phyloP scores from a whole-genome alignment of 1,140 invertebrate genomes.

The Drosophila varians region DNA sequence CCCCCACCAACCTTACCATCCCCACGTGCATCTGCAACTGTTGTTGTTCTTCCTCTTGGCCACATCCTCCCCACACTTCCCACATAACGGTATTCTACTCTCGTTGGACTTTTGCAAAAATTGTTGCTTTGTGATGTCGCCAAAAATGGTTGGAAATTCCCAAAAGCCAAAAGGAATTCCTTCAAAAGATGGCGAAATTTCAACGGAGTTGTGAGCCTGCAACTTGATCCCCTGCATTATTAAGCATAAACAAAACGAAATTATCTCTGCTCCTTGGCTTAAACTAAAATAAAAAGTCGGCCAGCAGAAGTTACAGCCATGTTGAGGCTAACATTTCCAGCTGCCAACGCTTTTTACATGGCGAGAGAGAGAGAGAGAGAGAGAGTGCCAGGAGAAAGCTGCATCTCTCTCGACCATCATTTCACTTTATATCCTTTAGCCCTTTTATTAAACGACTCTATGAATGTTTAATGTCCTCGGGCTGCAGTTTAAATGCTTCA shows the following conservation, averaged over 20 bases:
- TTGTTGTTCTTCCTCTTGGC: constrained; percentile 47
- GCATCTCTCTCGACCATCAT: neutral
- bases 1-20: constrained; percentile 11
- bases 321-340: constrained; percentile 20
- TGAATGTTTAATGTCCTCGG: constrained; percentile 15
- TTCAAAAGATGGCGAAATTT: neutral
- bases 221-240: constrained; percentile 27
- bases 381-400: neutral
- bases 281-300: constrained; percentile 19
- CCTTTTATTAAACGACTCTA: constrained; percentile 22
- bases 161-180: constrained; percentile 10
- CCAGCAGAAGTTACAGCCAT: constrained; percentile 23
- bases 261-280: constrained; percentile 28
- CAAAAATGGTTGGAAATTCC: constrained; percentile 25
- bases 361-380: neutral
- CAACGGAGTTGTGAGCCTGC: constrained; percentile 16
- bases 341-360: constrained; percentile 24
- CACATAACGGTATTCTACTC: constrained; percentile 21
- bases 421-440: constrained; percentile 3
- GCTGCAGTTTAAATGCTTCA: neutral
- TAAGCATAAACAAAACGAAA: constrained; percentile 32
- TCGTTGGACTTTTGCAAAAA: constrained; percentile 20
- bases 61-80: constrained; percentile 1
- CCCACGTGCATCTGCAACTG: constrained; percentile 53
- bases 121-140: constrained; percentile 35